Conservation (phyloP, 2,113 vertebrate genomes). For the Plestiodon gilberti region DNA sequence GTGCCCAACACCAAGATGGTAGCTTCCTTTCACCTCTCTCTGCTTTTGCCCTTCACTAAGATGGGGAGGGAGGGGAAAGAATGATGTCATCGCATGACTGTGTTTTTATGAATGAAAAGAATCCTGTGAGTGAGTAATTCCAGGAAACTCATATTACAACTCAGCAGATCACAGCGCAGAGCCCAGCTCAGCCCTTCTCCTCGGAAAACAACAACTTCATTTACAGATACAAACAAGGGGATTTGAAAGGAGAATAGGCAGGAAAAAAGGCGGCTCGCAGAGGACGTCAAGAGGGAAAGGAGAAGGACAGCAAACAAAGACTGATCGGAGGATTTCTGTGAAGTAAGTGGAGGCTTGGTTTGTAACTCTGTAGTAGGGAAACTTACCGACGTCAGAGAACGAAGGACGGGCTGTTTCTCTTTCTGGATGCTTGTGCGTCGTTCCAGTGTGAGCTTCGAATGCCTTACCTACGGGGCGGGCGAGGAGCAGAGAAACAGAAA, state of each 20-base stretch:
- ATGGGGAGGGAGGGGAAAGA: not conserved
- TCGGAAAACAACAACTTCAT: constrained; percentile 31
- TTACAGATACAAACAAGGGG: constrained; percentile 15
- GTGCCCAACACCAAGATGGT: constrained; percentile 41
- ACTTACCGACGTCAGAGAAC: not conserved
- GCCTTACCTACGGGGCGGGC: not conserved
- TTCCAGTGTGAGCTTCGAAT: not conserved
- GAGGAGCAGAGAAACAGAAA: not conserved
- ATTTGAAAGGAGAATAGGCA: not conserved
- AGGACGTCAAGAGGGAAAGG: constrained; percentile 3
- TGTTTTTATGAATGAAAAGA: constrained; percentile 89
- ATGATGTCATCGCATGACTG: constrained; percentile 82
- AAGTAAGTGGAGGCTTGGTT: constrained; percentile 6
- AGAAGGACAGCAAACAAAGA: constrained; percentile 12
- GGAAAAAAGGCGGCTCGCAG: not conserved
- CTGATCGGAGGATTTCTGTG: not conserved
- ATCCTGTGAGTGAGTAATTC: constrained; percentile 85
- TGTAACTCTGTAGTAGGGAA: not conserved
- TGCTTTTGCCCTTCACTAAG: constrained; percentile 9
- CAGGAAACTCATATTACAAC: constrained; percentile 77
- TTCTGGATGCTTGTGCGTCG: not conserved
- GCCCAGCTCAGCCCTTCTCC: not conserved
- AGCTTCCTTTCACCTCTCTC: constrained; percentile 7
- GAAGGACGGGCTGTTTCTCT: not conserved
- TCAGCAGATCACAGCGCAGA: constrained; percentile 48